A percentile compares a stretch with the other conserved stretches of the same genome.
Evolutionary conservation across 2,888 invertebrate species (phyloP).

Genomic region (Parnassius apollo): DNA sequence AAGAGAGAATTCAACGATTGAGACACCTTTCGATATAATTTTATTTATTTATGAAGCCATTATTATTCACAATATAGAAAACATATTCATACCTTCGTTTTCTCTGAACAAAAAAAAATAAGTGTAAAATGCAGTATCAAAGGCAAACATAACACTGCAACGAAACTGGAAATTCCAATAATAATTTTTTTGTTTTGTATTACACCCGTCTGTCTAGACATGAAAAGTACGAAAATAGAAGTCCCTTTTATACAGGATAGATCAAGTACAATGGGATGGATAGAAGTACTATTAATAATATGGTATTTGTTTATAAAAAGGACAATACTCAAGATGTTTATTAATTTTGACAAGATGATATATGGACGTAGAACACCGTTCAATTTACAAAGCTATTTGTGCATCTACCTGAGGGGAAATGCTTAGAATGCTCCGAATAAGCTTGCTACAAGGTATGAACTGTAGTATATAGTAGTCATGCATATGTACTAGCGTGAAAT

Average conservation of each 20-base stretch:
- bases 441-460: not conserved
- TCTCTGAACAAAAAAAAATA: too few relatives aligned
- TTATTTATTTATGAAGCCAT: too few relatives aligned
- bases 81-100: too few relatives aligned
- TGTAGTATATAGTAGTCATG: too few relatives aligned
- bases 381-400: not conserved
- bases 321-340: not conserved
- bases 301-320: too few relatives aligned
- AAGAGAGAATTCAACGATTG: too few relatives aligned
- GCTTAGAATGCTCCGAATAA: not conserved
- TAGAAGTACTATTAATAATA: too few relatives aligned
- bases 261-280: too few relatives aligned
- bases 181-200: constrained; percentile 1
- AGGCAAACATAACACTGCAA: not conserved
- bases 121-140: not conserved
- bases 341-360: not conserved
- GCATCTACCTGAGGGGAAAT: not conserved
- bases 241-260: not conserved
- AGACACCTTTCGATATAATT: too few relatives aligned
- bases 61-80: too few relatives aligned
- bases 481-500: too few relatives aligned
- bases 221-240: not conserved
- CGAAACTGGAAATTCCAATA: not conserved
- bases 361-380: not conserved
- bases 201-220: constrained; percentile 5